Percentiles rank a stretch among this genome's conserved stretches.
These are phyloP conservation scores for Euproctis similis DNA, from an alignment of 2,888 invertebrate species.

Conservation along the genomic window DNA sequence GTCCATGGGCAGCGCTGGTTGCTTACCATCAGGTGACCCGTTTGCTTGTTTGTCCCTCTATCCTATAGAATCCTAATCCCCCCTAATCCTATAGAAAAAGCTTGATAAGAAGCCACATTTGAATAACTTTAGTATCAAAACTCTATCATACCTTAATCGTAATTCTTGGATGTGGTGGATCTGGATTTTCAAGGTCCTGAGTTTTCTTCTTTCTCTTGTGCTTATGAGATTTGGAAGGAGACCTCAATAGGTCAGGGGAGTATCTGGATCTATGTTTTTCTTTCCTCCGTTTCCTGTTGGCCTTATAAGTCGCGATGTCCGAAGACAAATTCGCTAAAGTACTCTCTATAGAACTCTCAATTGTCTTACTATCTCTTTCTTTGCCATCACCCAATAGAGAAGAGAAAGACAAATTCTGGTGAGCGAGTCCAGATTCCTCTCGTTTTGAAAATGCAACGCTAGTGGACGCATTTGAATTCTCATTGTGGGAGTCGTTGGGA, in stretches of 20 bases:
- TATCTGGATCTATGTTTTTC: conserved; percentile 86
- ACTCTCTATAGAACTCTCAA: conserved; percentile 65
- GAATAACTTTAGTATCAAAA: too few relatives aligned
- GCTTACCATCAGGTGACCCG: too few relatives aligned
- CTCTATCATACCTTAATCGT: conserved; percentile 83
- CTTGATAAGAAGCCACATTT: too few relatives aligned
- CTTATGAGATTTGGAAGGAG: conserved; percentile 84
- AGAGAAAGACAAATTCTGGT: conserved; percentile 68
- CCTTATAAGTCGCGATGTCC: conserved; percentile 73
- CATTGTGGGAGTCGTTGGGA: conserved; percentile 68
- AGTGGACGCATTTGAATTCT: conserved; percentile 64
- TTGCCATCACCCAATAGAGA: conserved; percentile 58
- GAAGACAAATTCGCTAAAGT: conserved; percentile 65
- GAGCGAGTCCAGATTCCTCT: conserved; percentile 38
- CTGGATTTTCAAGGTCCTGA: conserved; percentile 76
- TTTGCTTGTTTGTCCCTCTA: too few relatives aligned
- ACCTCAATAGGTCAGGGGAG: conserved; percentile 79
- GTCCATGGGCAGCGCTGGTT: too few relatives aligned
- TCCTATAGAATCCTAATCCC: too few relatives aligned
- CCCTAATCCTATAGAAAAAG: too few relatives aligned
- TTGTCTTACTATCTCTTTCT: conserved; percentile 61
- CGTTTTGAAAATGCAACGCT: conserved; percentile 35
- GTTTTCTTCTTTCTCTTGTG: conserved; percentile 88
- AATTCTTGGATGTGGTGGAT: conserved; percentile 81
- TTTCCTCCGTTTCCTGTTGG: conserved; percentile 81